Evolutionary conservation across 2,888 invertebrate species (phyloP).

Genomic region (Pandemis heparana): DNA sequence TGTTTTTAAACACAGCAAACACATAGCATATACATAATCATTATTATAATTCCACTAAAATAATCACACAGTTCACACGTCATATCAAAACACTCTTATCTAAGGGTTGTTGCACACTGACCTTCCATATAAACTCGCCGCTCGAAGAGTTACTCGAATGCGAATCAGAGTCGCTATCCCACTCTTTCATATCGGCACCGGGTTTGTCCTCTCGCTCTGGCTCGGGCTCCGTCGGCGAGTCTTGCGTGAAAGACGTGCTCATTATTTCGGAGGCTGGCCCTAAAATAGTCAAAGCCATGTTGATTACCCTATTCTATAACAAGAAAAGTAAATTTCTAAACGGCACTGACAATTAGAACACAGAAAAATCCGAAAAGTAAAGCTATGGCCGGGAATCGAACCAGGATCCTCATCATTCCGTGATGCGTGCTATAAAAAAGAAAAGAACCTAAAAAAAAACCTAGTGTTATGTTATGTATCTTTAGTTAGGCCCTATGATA

Average conservation of each 20-base stretch:
- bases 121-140: slow-evolving; percentile 93
- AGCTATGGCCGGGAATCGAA: too few relatives aligned
- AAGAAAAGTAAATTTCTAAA: too few relatives aligned
- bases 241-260: slow-evolving; percentile 80
- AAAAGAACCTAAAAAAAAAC: too few relatives aligned
- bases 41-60: background rate
- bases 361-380: too few relatives aligned
- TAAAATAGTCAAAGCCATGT: slow-evolving; percentile 44
- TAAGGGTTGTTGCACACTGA: slow-evolving; percentile 56
- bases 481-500: too few relatives aligned
- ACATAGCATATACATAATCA: background rate
- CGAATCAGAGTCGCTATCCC: slow-evolving; percentile 89
- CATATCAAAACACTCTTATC: background rate
- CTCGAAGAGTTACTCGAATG: slow-evolving; percentile 90
- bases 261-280: slow-evolving; percentile 79
- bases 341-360: too few relatives aligned
- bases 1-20: background rate
- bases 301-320: background rate
- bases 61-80: background rate
- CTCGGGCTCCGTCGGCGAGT: slow-evolving; percentile 76
- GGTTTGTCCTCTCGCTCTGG: slow-evolving; percentile 71
- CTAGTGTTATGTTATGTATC: too few relatives aligned
- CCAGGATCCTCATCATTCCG: too few relatives aligned
- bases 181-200: slow-evolving; percentile 84
- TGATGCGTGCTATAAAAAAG: too few relatives aligned